Percentiles rank a stretch among this genome's conserved stretches.
These are phyloP conservation scores for Corythucha ciliata DNA, from an alignment of 2,888 invertebrate species.

Conservation along the genomic window DNA sequence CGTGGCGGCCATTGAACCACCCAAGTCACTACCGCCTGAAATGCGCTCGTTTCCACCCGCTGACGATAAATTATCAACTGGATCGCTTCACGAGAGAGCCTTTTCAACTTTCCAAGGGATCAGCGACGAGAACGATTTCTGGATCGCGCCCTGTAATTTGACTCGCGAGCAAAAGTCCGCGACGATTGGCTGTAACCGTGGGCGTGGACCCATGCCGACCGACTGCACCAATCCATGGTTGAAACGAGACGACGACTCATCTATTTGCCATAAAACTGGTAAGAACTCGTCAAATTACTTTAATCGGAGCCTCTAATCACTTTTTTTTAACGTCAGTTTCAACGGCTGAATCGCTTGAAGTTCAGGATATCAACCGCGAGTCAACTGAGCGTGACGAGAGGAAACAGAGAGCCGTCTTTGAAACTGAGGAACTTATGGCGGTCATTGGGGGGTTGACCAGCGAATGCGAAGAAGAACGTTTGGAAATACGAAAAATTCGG, in stretches of 20 bases:
- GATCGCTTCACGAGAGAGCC: too few relatives aligned
- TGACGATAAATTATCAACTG: too few relatives aligned
- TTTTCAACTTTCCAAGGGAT: too few relatives aligned
- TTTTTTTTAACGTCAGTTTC: slow-evolving; percentile 16
- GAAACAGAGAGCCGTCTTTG: slow-evolving; percentile 33
- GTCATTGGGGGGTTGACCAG: slow-evolving; percentile 59
- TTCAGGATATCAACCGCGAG: slow-evolving; percentile 31
- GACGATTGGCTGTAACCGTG: slow-evolving; percentile 13
- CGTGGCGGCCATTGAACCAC: slow-evolving; percentile 13
- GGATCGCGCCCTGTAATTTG: slow-evolving; percentile 11
- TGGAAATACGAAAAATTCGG: slow-evolving; percentile 58
- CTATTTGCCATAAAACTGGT: background rate
- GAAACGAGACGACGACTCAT: background rate
- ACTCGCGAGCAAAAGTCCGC: slow-evolving; percentile 16
- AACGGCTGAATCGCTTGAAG: slow-evolving; percentile 30
- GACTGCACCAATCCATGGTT: slow-evolving; percentile 13
- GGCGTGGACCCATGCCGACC: slow-evolving; percentile 1
- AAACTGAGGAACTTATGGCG: slow-evolving; percentile 48
- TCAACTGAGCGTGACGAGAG: slow-evolving; percentile 24
- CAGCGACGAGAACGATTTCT: slow-evolving; percentile 13
- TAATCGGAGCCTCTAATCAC: background rate
- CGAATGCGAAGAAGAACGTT: slow-evolving; percentile 61
- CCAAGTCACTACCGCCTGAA: background rate
- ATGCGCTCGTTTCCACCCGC: slow-evolving; percentile 10
- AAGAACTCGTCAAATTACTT: background rate